A percentile compares a stretch with the other conserved stretches of the same genome.
Conservation (phyloP, 2,888 invertebrate species). For the Nowickia ferox region DNA sequence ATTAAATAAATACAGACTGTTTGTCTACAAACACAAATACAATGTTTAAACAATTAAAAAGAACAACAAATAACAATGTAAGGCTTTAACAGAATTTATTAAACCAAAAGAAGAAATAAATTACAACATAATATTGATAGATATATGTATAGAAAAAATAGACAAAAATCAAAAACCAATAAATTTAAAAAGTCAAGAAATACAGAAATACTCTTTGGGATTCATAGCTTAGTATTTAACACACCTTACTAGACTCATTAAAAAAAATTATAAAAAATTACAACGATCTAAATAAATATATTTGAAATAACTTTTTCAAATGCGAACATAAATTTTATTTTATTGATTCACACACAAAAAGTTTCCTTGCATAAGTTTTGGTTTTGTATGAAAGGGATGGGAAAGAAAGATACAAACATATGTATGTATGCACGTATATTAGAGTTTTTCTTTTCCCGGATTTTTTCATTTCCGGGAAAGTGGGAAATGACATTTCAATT, state of each 20-base stretch:
- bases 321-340: too few species aligned
- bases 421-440: too few species aligned
- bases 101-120: conserved; percentile 11
- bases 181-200: conserved; percentile 36
- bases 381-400: too few species aligned
- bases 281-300: too few species aligned
- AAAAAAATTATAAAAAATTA: neutral
- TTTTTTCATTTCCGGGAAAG: too few species aligned
- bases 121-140: conserved; percentile 33
- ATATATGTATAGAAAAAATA: conserved; percentile 36
- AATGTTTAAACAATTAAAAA: conserved; percentile 29
- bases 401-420: too few species aligned
- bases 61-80: conserved; percentile 28
- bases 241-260: conserved; percentile 14
- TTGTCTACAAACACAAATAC: conserved; percentile 45
- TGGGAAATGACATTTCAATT: too few species aligned
- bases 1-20: conserved; percentile 54
- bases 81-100: conserved; percentile 69
- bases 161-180: conserved; percentile 14
- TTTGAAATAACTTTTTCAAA: neutral
- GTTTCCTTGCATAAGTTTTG: too few species aligned
- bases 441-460: too few species aligned
- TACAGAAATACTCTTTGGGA: conserved; percentile 63
- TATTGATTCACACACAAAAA: too few species aligned
- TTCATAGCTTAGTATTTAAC: conserved; percentile 50